Base-by-base conservation (phyloP, 2,888 invertebrate genomes). In the Zygogramma bicolorata region DNA sequence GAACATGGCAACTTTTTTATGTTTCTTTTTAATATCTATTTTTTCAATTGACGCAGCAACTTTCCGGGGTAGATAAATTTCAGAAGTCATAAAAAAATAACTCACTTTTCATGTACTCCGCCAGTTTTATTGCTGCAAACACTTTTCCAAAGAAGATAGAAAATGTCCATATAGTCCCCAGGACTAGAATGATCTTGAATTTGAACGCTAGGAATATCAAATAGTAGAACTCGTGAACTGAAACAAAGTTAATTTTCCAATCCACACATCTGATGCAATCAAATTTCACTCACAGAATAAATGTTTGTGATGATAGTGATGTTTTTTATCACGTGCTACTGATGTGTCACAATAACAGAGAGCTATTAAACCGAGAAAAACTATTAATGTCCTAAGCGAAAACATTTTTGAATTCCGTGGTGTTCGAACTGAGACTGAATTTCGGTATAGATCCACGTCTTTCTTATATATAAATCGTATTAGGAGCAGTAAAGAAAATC, bases 131-230 rank as follows among this genome's bases (percentile, higher is more conserved):
- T 13, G 85, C 75, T 10, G 83, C 85, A 68, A 84, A 83, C 3
- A 84, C 68, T 82, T 86, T 86, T 71, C 83, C 85, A 22, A 81
- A 82, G 68, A 86, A 81, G 22, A 85, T 34, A 15, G 83, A 79
- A 25, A 84, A 71, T 10, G 84, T 80, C 66, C 86, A 83, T 63
- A 85, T 77, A 0, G 83, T 80, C 25, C 85, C 86, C 46, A 86
- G 73, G 10, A 85, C 79, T 46, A 86, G 80, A 7, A 85, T 80
- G 31, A 84, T 75, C 80, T 86, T 86, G 13, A 84, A 75, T 80
- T 86, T 86, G 7, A 86, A 76, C 0, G 83, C 84, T 31, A 86
- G 73, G 74, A 86, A 86, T n/a, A 82, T 80, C 66, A 85, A 76
- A 68, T 84, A 86, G 49, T 81, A 79, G 18, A 84, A 74, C 20